Percentiles rank a stretch among this genome's conserved stretches.
phyloP scores from a whole-genome alignment of 2,888 invertebrate genomes.

The Agrilus biguttatus region DNA sequence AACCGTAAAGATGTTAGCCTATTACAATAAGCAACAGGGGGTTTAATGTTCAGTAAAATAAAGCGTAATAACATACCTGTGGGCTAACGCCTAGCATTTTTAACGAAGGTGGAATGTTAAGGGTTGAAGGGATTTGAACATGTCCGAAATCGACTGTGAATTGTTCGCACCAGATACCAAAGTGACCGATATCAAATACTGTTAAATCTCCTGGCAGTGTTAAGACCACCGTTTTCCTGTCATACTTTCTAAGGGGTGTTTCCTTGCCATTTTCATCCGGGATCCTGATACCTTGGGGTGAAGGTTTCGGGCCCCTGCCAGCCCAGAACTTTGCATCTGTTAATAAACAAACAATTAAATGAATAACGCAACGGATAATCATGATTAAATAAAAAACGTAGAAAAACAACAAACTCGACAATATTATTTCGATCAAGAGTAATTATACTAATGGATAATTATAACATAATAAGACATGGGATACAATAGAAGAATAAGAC shows the following conservation, averaged over 20 bases:
- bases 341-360: slow-evolving; percentile 13
- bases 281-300: slow-evolving; percentile 70
- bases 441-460: too few species aligned
- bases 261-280: slow-evolving; percentile 86
- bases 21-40: too few species aligned
- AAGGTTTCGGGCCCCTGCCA: slow-evolving; percentile 66
- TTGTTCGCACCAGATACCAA: slow-evolving; percentile 87
- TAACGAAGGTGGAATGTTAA: slow-evolving; percentile 80
- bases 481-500: too few species aligned
- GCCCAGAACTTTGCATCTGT: slow-evolving; percentile 91
- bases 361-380: not conserved
- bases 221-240: slow-evolving; percentile 76
- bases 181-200: slow-evolving; percentile 83
- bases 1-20: too few species aligned
- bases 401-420: too few species aligned
- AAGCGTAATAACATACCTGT: slow-evolving; percentile 51
- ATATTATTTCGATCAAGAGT: too few species aligned
- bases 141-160: slow-evolving; percentile 90
- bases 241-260: slow-evolving; percentile 62
- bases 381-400: slow-evolving; percentile 1
- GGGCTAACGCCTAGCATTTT: slow-evolving; percentile 89
- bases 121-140: slow-evolving; percentile 54
- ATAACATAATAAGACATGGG: too few species aligned
- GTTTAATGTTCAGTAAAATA: too few species aligned
- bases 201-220: slow-evolving; percentile 81